These are phyloP conservation scores for Maniola hyperantus DNA, from an alignment of 2,888 invertebrate species.

Conservation along the genomic window DNA sequence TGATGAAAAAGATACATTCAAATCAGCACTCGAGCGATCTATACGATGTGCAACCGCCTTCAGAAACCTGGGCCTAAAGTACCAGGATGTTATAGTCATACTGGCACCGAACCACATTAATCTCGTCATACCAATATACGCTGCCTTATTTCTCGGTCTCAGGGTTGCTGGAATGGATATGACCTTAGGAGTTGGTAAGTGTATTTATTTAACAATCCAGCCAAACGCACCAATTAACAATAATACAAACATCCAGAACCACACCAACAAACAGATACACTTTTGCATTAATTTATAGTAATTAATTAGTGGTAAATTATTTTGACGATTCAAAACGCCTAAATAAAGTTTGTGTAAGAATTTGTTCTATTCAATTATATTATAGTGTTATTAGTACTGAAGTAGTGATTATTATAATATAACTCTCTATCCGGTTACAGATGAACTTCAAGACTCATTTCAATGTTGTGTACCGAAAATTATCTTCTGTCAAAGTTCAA, in stretches of 20 bases:
- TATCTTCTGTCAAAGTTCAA: slow-evolving; percentile 57
- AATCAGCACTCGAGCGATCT: slow-evolving; percentile 51
- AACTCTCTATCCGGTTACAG: slow-evolving; percentile 43
- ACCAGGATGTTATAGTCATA: slow-evolving; percentile 62
- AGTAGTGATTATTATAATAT: too few species aligned
- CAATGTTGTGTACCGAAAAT: slow-evolving; percentile 49
- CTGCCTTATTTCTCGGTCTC: slow-evolving; percentile 63
- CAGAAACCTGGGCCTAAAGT: slow-evolving; percentile 52
- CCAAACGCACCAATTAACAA: too few species aligned
- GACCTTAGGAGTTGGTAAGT: slow-evolving; percentile 51
- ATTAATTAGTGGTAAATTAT: too few species aligned
- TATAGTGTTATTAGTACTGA: too few species aligned
- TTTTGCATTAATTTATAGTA: too few species aligned
- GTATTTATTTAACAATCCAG: background rate
- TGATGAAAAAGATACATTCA: slow-evolving; percentile 57
- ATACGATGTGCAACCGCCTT: slow-evolving; percentile 59
- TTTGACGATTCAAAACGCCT: too few species aligned
- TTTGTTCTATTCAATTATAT: too few species aligned
- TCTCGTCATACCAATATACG: slow-evolving; percentile 63
- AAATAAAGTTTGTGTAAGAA: too few species aligned
- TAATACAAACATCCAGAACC: too few species aligned
- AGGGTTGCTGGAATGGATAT: slow-evolving; percentile 48
- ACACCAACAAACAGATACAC: too few species aligned
- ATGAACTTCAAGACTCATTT: slow-evolving; percentile 49
- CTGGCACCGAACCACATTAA: slow-evolving; percentile 65